Evolutionary conservation across 2,113 vertebrate species (phyloP), one percentile per base, ranked within the genome.

Genomic region (Stegastes partitus): DNA sequence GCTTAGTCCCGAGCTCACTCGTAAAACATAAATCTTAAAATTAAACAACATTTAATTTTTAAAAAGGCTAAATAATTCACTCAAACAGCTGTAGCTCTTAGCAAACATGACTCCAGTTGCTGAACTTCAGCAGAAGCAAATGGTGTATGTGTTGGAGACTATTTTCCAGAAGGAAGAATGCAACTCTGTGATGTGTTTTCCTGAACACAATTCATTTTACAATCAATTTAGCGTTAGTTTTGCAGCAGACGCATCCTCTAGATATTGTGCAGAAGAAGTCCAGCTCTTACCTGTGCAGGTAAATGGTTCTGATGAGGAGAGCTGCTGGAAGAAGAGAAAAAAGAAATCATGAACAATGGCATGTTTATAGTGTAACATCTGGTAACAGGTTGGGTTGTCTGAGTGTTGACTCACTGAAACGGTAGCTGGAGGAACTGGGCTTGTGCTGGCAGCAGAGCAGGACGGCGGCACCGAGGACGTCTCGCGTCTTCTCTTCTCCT

Each of bases 401-500:
- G 42, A 47, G 51, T 66, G 74, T 23, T 21, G 64, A 9, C 91
- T 88, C 82, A 93, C 93, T 70, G 82, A 49, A 3, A 42, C 67
- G 58, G 83, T 25, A 44, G 74, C 14, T 61, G 75, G 62, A 47
- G 77, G 73, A 72, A 45, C 77, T 45, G 88, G 85, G 80, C 80
- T 90, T 15, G 86, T 71, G 67, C 56, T 75, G 37, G 82, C 53
- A 11, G 85, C 51, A 37, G 89, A 63, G 76, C 83, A 91, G 74
- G 84, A 66, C 0, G 93, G 83, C 0, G 83, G 70, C 26, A 81
- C 87, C 22, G 93, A 91, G 21, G 89, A 84, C 3, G 93, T 92
- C 88, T 96, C 95, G 2, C 95, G 94, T 75, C 93, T 96, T 74
- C 96, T 92, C 91, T 97, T 96, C 91, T 96, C 93, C 85, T 98